These are phyloP conservation scores for Gonatopus flavifemur DNA, from an alignment of 1,140 invertebrate species.

Conservation along the genomic window DNA sequence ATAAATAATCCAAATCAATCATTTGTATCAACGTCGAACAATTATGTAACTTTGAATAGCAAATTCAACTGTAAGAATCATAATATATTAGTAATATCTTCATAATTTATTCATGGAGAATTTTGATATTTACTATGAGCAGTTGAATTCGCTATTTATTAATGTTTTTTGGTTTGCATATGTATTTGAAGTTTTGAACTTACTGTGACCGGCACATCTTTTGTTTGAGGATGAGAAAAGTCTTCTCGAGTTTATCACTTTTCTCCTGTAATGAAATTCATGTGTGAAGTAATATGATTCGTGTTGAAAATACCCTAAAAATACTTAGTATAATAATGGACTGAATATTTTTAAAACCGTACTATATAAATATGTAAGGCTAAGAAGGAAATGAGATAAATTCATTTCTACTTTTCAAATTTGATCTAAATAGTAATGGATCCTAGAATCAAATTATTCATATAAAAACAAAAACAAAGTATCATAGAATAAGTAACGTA, in stretches of 20 bases:
- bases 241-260: constrained; percentile 10
- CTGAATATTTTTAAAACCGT: neutral
- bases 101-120: neutral
- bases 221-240: constrained; percentile 29
- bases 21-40: neutral
- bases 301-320: neutral
- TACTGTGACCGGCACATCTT: constrained; percentile 40
- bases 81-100: too few species aligned
- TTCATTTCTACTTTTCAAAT: too few species aligned
- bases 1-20: constrained; percentile 7
- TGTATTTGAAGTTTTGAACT: constrained; percentile 18
- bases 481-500: too few species aligned
- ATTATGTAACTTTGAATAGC: too few species aligned
- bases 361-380: neutral
- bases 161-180: neutral
- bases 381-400: too few species aligned
- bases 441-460: too few species aligned
- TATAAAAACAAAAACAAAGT: too few species aligned
- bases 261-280: constrained; percentile 20
- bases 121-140: neutral
- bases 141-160: neutral
- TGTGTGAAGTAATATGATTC: neutral
- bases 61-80: too few species aligned
- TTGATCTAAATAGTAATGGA: too few species aligned
- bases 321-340: too few species aligned